A percentile compares a stretch with the other conserved stretches of the same genome.
Conservation (phyloP, 64 coral and sea anemone species). For the Astreopora myriophthalma region DNA sequence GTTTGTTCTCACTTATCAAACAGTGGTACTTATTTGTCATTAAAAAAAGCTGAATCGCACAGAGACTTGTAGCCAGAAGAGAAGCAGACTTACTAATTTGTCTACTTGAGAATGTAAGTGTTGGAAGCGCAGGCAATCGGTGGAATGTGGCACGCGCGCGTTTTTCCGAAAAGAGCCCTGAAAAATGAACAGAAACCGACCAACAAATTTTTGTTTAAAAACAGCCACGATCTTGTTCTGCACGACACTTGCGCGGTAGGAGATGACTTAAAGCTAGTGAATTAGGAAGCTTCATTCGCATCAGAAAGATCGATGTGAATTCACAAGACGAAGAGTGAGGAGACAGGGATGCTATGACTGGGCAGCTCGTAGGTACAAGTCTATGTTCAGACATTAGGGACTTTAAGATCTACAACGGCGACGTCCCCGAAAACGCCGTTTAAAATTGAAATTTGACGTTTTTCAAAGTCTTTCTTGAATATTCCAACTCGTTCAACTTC, state of each 20-base stretch:
- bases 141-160: neutral
- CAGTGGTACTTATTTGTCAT: neutral
- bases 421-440: too few relatives aligned
- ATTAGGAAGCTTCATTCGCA: slow-evolving; percentile 76
- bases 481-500: too few relatives aligned
- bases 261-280: slow-evolving; percentile 76
- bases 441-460: too few relatives aligned
- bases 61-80: neutral
- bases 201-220: neutral
- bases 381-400: neutral
- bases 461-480: too few relatives aligned
- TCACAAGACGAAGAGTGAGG: slow-evolving; percentile 82
- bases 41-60: neutral
- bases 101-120: neutral
- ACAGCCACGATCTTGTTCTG: slow-evolving; percentile 51
- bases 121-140: neutral
- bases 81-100: neutral
- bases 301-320: slow-evolving; percentile 87
- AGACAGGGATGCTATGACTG: slow-evolving; percentile 71
- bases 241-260: slow-evolving; percentile 73
- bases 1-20: neutral
- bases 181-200: slow-evolving; percentile 11
- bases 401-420: too few relatives aligned
- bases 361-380: slow-evolving; percentile 72
- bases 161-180: neutral